Conservation (phyloP, 2,888 invertebrate species). For the Acanthosepion lycidas region DNA sequence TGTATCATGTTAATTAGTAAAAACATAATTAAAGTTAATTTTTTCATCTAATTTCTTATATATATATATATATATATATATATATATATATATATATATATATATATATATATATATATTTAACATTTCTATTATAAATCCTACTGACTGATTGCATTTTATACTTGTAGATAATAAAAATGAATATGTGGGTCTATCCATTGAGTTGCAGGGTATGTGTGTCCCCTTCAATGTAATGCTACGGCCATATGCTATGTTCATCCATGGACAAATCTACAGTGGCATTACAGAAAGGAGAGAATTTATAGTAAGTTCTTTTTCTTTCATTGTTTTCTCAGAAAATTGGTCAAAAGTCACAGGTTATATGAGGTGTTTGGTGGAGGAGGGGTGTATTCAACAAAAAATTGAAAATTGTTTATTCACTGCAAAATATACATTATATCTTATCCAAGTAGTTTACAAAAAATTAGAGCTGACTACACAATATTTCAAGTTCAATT, state of each 20-base stretch:
- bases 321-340: not conserved
- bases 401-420: too few relatives aligned
- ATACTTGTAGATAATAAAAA: not conserved
- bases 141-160: not conserved
- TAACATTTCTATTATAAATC: not conserved
- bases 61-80: too few relatives aligned
- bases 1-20: too few relatives aligned
- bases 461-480: too few relatives aligned
- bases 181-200: not conserved
- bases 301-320: slow-evolving; percentile 66
- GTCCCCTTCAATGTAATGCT: slow-evolving; percentile 71
- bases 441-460: too few relatives aligned
- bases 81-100: too few relatives aligned
- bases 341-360: not conserved
- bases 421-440: too few relatives aligned
- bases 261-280: slow-evolving; percentile 68
- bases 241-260: slow-evolving; percentile 72
- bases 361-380: too few relatives aligned
- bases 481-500: too few relatives aligned
- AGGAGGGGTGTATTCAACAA: too few relatives aligned
- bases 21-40: too few relatives aligned
- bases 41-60: too few relatives aligned
- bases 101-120: not conserved
- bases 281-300: slow-evolving; percentile 70
- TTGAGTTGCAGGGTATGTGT: slow-evolving; percentile 72